Evolutionary conservation across 1,140 invertebrate species (phyloP).

Genomic region (Heterodera schachtii): DNA sequence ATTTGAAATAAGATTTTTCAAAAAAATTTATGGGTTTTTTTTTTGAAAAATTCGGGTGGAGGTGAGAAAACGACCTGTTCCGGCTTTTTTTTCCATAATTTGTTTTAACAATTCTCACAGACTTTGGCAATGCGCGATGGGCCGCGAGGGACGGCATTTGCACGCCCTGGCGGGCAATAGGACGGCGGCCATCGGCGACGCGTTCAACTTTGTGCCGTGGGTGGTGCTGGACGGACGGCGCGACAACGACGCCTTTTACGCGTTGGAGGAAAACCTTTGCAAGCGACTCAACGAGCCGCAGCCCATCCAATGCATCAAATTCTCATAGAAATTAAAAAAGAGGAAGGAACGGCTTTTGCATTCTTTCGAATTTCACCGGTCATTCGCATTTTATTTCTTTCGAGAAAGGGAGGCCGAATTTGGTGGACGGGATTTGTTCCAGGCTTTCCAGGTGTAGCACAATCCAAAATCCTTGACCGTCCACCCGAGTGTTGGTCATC

Average conservation of each 20-base stretch:
- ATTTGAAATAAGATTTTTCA: no score
- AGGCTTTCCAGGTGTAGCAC: no score
- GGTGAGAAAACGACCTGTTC: neutral
- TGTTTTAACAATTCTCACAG: conserved; percentile 23
- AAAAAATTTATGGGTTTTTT: neutral
- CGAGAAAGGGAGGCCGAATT: no score
- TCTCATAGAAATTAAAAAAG: neutral
- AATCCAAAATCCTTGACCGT: no score
- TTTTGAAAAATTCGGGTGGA: no score
- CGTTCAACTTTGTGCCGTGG: conserved; percentile 64
- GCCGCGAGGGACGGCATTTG: conserved; percentile 51
- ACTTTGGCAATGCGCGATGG: conserved; percentile 51
- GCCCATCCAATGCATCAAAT: conserved; percentile 52
- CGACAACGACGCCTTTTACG: conserved; percentile 61
- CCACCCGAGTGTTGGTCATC: no score
- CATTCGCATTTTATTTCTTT: no score
- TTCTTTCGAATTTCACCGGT: neutral
- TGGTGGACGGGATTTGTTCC: no score
- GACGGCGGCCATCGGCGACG: conserved; percentile 43
- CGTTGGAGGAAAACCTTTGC: conserved; percentile 62
- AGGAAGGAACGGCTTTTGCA: neutral
- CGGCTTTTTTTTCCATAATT: no score
- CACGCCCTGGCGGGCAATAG: conserved; percentile 54
- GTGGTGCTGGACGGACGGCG: conserved; percentile 59
- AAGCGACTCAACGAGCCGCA: conserved; percentile 52